Percentiles rank a stretch among this genome's conserved stretches.
phyloP scores from a whole-genome alignment of 2,888 invertebrate species.

The Mythimna albipuncta region DNA sequence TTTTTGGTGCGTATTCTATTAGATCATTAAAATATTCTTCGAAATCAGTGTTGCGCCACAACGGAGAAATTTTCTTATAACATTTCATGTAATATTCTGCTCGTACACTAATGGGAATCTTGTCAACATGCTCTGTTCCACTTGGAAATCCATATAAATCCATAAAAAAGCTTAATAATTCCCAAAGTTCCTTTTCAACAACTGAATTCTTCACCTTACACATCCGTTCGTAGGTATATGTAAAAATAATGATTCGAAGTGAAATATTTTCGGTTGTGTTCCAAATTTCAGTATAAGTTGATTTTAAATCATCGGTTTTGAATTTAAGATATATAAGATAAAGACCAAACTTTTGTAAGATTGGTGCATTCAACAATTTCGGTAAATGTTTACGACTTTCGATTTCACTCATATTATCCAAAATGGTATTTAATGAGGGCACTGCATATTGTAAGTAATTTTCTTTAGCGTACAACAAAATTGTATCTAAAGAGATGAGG shows the following conservation, averaged over 20 bases:
- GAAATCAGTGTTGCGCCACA: slow-evolving; percentile 65
- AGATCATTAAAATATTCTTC: slow-evolving; percentile 57
- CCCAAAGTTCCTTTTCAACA: slow-evolving; percentile 69
- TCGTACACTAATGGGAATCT: slow-evolving; percentile 59
- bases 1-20: slow-evolving; percentile 47
- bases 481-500: slow-evolving; percentile 68
- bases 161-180: slow-evolving; percentile 71
- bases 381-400: slow-evolving; percentile 67
- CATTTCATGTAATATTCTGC: slow-evolving; percentile 65
- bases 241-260: slow-evolving; percentile 72
- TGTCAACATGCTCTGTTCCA: slow-evolving; percentile 34
- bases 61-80: slow-evolving; percentile 60
- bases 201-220: slow-evolving; percentile 66
- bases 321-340: slow-evolving; percentile 72
- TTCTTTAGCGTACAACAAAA: slow-evolving; percentile 79
- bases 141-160: slow-evolving; percentile 57
- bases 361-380: slow-evolving; percentile 72
- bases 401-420: slow-evolving; percentile 71
- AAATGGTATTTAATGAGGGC: slow-evolving; percentile 77
- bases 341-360: slow-evolving; percentile 75
- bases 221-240: slow-evolving; percentile 67
- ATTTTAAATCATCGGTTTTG: slow-evolving; percentile 67
- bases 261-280: slow-evolving; percentile 71
- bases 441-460: slow-evolving; percentile 81
- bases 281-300: slow-evolving; percentile 71